A percentile compares a stretch with the other conserved stretches of the same genome.
phyloP scores from a whole-genome alignment of 1,140 invertebrate species.

The Bombus difficillimus region DNA sequence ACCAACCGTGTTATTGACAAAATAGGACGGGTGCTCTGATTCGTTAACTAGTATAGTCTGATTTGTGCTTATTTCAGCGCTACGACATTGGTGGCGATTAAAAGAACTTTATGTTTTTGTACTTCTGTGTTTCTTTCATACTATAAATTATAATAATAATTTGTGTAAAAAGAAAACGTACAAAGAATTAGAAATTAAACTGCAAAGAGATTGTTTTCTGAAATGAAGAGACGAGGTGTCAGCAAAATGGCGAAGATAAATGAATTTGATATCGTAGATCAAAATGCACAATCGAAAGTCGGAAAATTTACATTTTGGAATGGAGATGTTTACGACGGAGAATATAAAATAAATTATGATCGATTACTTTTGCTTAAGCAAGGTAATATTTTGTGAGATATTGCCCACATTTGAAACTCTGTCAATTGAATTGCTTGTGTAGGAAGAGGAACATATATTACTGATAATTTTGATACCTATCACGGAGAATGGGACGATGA shows the following conservation, averaged over 20 bases:
- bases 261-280: no score
- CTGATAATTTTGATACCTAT: constrained; percentile 65
- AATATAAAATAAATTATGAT: constrained; percentile 46
- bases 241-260: background rate
- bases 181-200: background rate
- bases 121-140: background rate
- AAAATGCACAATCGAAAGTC: background rate
- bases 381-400: constrained; percentile 44
- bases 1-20: constrained; percentile 18
- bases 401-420: background rate
- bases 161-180: background rate
- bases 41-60: background rate
- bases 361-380: constrained; percentile 51
- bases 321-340: constrained; percentile 63
- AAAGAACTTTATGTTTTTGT: background rate
- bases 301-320: constrained; percentile 63
- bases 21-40: constrained; percentile 1
- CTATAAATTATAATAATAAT: background rate
- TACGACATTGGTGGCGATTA: background rate
- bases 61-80: constrained; percentile 7
- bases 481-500: constrained; percentile 61
- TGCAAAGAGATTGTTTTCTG: background rate
- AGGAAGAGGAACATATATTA: constrained; percentile 61
- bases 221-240: background rate
- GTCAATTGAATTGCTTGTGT: background rate